Conservation (phyloP, 2,888 invertebrate genomes). For the Apantesis nais region DNA sequence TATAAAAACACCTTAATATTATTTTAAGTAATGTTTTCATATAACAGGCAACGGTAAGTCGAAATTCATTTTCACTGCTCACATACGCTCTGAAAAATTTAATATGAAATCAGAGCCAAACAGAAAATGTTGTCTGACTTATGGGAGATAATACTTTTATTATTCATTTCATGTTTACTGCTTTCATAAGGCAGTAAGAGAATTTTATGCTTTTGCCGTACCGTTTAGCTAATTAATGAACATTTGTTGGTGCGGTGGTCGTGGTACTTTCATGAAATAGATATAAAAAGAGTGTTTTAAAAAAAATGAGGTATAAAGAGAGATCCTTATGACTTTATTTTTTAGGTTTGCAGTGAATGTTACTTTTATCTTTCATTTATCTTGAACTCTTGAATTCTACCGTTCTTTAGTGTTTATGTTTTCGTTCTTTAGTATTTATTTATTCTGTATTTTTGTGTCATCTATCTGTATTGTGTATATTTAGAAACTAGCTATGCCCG, state of each 20-base stretch:
- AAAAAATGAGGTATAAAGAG: not conserved
- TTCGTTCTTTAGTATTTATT: no score
- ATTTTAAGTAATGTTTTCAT: conserved; percentile 20
- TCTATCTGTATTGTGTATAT: not conserved
- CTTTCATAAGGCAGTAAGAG: conserved; percentile 3
- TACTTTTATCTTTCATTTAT: no score
- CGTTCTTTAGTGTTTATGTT: no score
- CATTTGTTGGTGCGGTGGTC: not conserved
- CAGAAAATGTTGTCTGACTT: conserved; percentile 12
- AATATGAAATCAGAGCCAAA: conserved; percentile 22
- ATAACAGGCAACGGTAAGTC: conserved; percentile 19
- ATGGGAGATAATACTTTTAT: conserved; percentile 19
- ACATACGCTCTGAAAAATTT: conserved; percentile 22
- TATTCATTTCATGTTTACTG: conserved; percentile 17
- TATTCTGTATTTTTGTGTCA: no score
- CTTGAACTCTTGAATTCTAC: no score
- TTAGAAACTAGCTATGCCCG: no score
- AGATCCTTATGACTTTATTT: not conserved
- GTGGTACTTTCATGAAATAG: not conserved
- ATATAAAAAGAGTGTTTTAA: not conserved
- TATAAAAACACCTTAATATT: conserved; percentile 1
- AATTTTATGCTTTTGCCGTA: conserved; percentile 1
- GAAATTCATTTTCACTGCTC: conserved; percentile 27
- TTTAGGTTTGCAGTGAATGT: not conserved
- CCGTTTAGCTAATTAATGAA: conserved; percentile 10